Conservation (phyloP, 2,113 vertebrate genomes). For the Orientallactaga bullata region DNA sequence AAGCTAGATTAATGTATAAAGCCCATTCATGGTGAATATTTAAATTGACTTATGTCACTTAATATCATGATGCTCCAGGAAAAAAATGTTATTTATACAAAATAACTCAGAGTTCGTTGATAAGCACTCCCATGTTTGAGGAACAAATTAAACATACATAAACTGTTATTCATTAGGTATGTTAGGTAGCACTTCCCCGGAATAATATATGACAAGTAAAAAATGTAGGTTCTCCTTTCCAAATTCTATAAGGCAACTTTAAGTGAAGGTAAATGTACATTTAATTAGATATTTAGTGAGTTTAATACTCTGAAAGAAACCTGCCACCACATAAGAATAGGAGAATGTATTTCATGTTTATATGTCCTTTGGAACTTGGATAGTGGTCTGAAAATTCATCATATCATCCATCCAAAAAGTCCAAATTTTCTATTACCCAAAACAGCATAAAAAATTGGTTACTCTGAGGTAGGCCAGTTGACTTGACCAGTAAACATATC, state of each 20-base stretch:
- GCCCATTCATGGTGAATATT: neutral
- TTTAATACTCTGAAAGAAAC: neutral
- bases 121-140: neutral
- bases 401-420: too few species aligned
- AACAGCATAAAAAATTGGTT: too few species aligned
- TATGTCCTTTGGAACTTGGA: too few species aligned
- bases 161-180: neutral
- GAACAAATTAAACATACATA: neutral
- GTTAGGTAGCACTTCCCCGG: neutral
- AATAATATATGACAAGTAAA: neutral
- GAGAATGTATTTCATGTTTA: neutral
- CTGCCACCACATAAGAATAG: neutral
- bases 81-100: neutral
- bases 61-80: neutral
- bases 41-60: neutral
- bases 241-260: too few species aligned
- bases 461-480: too few species aligned
- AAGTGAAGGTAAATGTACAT: neutral
- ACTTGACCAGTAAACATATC: too few species aligned
- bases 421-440: too few species aligned
- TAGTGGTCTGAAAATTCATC: too few species aligned
- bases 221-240: too few species aligned
- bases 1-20: neutral
- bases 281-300: neutral
- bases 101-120: neutral